A percentile compares a stretch with the other conserved stretches of the same genome.
These are phyloP conservation scores for Leptopilina boulardi DNA, from an alignment of 1,140 invertebrate genomes.

Conservation along the genomic window DNA sequence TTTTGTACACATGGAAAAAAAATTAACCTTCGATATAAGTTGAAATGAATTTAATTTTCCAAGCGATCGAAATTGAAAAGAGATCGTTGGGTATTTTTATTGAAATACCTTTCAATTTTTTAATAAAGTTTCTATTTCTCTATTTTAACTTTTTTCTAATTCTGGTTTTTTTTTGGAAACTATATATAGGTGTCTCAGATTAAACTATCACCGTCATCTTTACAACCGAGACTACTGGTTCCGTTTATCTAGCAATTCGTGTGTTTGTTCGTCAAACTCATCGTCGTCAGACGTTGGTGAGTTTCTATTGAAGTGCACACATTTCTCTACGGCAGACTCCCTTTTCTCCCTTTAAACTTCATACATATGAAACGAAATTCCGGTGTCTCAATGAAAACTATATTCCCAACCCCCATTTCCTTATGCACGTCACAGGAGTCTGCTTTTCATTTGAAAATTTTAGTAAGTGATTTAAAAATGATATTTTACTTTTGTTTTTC, in stretches of 20 bases:
- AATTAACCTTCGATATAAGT: neutral
- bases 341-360: constrained; percentile 27
- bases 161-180: neutral
- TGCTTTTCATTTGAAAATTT: constrained; percentile 1
- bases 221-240: neutral
- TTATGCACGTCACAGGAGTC: neutral
- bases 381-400: constrained; percentile 10
- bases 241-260: constrained; percentile 26
- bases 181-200: neutral
- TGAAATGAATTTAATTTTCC: constrained; percentile 16
- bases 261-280: constrained; percentile 26
- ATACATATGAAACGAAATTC: constrained; percentile 23
- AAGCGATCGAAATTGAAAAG: neutral
- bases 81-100: neutral
- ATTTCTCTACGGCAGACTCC: neutral
- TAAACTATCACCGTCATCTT: neutral
- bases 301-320: constrained; percentile 25
- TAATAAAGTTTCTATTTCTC: neutral
- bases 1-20: neutral
- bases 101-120: no score
- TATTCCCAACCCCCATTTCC: constrained; percentile 9
- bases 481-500: no score
- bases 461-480: constrained; percentile 7
- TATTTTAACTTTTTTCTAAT: no score
- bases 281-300: neutral